phyloP scores from a whole-genome alignment of 2,113 vertebrate species.

The Aptenodytes forsteri region DNA sequence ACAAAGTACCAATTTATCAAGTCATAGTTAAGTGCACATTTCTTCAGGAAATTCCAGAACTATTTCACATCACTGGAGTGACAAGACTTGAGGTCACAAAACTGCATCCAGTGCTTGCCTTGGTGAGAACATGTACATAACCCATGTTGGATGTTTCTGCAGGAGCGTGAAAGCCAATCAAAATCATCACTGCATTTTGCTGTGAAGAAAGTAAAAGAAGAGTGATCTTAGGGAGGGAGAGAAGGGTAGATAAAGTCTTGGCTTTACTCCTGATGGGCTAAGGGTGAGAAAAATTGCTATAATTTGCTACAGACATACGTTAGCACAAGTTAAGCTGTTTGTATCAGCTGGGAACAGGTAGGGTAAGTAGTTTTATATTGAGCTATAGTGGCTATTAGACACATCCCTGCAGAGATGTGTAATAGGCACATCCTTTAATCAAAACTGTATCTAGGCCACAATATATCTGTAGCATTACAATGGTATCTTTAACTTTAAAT shows the following conservation, averaged over 20 bases:
- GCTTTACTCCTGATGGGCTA: neutral
- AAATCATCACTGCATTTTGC: neutral
- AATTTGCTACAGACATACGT: neutral
- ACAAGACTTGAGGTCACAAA: neutral
- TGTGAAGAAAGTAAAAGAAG: neutral
- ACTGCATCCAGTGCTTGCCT: neutral
- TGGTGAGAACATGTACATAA: neutral
- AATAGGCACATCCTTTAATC: neutral
- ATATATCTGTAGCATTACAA: neutral
- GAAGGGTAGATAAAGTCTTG: neutral
- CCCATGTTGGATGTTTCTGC: neutral
- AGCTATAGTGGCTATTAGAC: neutral
- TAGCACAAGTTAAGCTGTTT: neutral
- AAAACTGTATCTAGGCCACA: neutral
- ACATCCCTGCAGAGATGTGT: neutral
- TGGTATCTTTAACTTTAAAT: neutral
- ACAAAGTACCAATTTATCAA: neutral
- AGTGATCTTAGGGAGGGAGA: neutral
- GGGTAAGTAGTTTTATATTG: neutral
- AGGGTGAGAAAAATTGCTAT: neutral
- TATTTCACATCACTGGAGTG: neutral
- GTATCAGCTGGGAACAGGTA: neutral
- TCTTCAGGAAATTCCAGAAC: neutral
- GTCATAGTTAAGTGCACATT: neutral
- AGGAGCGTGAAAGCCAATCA: rapidly evolving